Evolutionary conservation across 2,113 vertebrate genomes (phyloP), one percentile per base, ranked within the genome.

Genomic region (Corythornis madagascariensis): DNA sequence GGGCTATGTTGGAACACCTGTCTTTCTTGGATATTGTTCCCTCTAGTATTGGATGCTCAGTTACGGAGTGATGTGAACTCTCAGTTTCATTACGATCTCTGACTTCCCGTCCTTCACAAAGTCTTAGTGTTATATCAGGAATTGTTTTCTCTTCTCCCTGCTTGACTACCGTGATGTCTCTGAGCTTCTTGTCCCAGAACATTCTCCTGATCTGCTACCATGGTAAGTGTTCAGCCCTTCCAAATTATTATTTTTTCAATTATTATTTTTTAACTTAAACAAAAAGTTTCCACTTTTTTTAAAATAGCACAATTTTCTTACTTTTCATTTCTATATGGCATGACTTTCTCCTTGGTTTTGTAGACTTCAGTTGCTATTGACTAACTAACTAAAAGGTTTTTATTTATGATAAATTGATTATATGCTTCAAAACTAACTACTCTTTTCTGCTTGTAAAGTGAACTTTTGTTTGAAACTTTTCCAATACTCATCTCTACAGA

Each of bases 81-180:
- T 47, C 33, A 42, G 20, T 28, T 77, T 81, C 47, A 18, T 81
- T 33, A 73, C 24, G 42, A 29, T 29, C 22, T 72, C n/a, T 45
- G 50, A 45, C 59, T 81, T 81, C 42, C 47, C 66, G 29, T 26
- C 20, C 26, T 31, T 90, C 50, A 50, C 8, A 83, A 67, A 57
- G 9, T 57, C 69, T 61, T 53, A 50, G 2, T 63, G 6, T 77
- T 83, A 56, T 83, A 43, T 55, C 56, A 59, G 55, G 50, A 52
- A 25, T 17, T 63, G 42, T 63, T 74, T n/a, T 29, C 2, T 1
- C 15, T 4, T 1, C 3, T 16, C 45, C 35, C 22, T 2, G 10
- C 11, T 59, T 4, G 2, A 67, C 47, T 17, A 3, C 40, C 7
- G 1, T 66, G 29, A 83, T 0, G 0, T 57, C 65, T 63, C 31